Evolutionary conservation across 1,140 invertebrate genomes (phyloP).

Genomic region (Homarus americanus): DNA sequence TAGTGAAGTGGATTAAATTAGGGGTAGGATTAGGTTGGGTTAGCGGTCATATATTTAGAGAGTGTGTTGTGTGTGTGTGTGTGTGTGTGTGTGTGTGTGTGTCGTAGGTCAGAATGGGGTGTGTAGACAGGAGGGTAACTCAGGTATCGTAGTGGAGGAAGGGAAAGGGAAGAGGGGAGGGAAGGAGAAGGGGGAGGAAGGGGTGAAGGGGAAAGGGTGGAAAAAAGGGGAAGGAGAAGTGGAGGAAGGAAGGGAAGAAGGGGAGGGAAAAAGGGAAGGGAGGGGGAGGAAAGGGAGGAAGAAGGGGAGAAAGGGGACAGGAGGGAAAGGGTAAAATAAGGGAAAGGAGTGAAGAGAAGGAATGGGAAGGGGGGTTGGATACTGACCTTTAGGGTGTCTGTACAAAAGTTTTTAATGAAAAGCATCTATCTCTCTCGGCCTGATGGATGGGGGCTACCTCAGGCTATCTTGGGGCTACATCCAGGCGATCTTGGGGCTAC

Average conservation of each 20-base stretch:
- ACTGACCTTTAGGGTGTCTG: conserved; percentile 10
- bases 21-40: too few species aligned
- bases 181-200: not conserved
- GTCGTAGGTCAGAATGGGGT: too few species aligned
- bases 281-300: not conserved
- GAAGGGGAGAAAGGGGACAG: not conserved
- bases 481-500: too few species aligned
- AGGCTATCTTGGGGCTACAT: too few species aligned
- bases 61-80: too few species aligned
- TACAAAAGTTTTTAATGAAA: conserved; percentile 43
- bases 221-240: not conserved
- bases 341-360: not conserved
- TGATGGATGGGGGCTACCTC: conserved; percentile 13
- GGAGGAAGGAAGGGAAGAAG: not conserved
- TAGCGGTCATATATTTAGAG: too few species aligned
- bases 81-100: too few species aligned
- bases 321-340: not conserved
- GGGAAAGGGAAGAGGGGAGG: not conserved
- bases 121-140: too few species aligned
- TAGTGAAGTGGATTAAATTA: too few species aligned
- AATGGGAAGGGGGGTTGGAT: not conserved
- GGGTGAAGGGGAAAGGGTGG: not conserved
- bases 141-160: too few species aligned
- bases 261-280: not conserved
- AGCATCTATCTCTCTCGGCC: not conserved